phyloP scores from a whole-genome alignment of 2,888 invertebrate genomes.

The Volucella inanis region DNA sequence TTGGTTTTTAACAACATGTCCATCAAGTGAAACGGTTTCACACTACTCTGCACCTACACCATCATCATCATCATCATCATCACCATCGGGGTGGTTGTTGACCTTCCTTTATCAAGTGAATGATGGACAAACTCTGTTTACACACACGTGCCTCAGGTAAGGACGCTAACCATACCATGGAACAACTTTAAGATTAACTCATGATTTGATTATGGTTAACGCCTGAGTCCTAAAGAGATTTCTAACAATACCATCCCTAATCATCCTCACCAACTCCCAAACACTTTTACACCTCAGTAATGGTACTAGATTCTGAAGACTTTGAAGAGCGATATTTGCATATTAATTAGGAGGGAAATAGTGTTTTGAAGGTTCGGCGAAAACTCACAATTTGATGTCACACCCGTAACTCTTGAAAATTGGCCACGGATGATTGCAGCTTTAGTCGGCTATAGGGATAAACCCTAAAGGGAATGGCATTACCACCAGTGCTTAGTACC shows the following conservation, averaged over 20 bases:
- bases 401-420: conserved; percentile 10
- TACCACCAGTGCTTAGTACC: no score
- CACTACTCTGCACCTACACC: conserved; percentile 46
- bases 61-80: conserved; percentile 21
- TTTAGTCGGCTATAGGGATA: conserved; percentile 5
- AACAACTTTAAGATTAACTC: conserved; percentile 64
- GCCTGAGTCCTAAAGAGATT: background rate
- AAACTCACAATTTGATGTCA: conserved; percentile 28
- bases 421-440: conserved; percentile 54
- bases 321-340: conserved; percentile 61
- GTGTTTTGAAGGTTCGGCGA: conserved; percentile 47
- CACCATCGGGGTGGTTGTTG: conserved; percentile 58
- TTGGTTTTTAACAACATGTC: conserved; percentile 3
- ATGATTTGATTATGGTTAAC: conserved; percentile 69
- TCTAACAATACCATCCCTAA: background rate
- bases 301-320: conserved; percentile 28
- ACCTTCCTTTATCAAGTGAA: conserved; percentile 46
- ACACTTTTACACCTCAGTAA: conserved; percentile 18
- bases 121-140: conserved; percentile 12
- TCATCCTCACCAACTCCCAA: background rate
- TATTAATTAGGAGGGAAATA: conserved; percentile 65
- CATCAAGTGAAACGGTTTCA: conserved; percentile 4
- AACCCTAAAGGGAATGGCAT: background rate
- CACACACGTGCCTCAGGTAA: conserved; percentile 24
- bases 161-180: background rate